phyloP scores from a whole-genome alignment of 2,797 vertebrate species.

The Crypturellus tataupa region DNA sequence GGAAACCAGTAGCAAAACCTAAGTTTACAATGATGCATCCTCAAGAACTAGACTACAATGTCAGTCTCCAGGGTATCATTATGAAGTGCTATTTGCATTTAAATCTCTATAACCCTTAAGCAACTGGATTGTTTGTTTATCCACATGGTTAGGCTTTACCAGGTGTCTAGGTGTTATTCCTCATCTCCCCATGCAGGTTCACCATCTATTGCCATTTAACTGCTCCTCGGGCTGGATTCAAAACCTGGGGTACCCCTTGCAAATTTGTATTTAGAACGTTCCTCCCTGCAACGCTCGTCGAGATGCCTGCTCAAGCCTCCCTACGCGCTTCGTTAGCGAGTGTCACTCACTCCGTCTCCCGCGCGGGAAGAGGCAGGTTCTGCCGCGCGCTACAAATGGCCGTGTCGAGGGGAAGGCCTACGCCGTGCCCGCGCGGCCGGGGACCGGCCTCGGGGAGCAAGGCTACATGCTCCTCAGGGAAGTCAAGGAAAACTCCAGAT shows the following conservation, averaged over 20 bases:
- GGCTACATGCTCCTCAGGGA: slow-evolving; percentile 11
- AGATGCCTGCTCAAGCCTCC: slow-evolving; percentile 13
- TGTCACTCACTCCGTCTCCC: slow-evolving; percentile 40
- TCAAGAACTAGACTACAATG: slow-evolving; percentile 74
- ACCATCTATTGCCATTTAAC: not conserved
- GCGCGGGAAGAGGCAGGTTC: not conserved
- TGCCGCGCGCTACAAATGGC: slow-evolving; percentile 53
- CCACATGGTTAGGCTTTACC: slow-evolving; percentile 42
- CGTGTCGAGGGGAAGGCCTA: slow-evolving; percentile 31
- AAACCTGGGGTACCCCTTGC: not conserved
- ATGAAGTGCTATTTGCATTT: slow-evolving; percentile 79
- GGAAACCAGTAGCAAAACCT: slow-evolving; percentile 81
- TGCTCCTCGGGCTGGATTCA: not conserved
- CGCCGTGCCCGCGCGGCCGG: slow-evolving; percentile 39
- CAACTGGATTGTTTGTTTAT: slow-evolving; percentile 78
- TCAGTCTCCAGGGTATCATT: slow-evolving; percentile 78
- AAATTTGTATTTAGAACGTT: slow-evolving; percentile 9
- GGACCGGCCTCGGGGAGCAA: not conserved
- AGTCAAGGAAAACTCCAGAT: slow-evolving; percentile 44
- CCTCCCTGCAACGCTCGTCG: not conserved
- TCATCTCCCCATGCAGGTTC: not conserved
- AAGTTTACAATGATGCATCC: slow-evolving; percentile 77
- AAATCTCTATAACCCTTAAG: slow-evolving; percentile 82
- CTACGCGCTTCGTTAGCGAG: slow-evolving; percentile 38
- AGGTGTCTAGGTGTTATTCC: not conserved